Percentiles rank a stretch among this genome's conserved stretches.
Evolutionary conservation across 1,140 invertebrate genomes (phyloP).

Genomic region (Drosophila chauvacae): DNA sequence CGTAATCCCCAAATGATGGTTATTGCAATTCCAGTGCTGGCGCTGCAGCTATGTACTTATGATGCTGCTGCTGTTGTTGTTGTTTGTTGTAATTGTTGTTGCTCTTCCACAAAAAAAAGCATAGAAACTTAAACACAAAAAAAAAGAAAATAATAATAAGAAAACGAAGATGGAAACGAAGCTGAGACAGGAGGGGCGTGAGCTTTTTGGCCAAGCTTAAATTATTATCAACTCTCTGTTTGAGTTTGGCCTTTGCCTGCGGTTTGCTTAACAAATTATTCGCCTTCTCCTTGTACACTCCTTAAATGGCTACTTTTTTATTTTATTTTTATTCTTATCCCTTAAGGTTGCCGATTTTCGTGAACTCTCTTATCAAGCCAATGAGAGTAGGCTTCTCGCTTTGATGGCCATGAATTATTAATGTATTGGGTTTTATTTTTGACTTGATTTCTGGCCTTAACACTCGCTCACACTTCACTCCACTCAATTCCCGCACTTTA

Average conservation of each 20-base stretch:
- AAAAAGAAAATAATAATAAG: constrained; percentile 21
- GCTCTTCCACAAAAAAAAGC: constrained; percentile 32
- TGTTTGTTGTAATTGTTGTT: constrained; percentile 38
- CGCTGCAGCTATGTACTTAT: neutral
- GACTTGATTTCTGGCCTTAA: constrained; percentile 7
- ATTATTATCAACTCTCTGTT: constrained; percentile 49
- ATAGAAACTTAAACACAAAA: neutral
- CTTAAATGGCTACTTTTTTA: neutral
- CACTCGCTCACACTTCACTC: constrained; percentile 32
- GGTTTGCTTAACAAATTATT: constrained; percentile 15
- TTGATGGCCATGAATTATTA: constrained; percentile 43
- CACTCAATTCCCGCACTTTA: constrained; percentile 31
- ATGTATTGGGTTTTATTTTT: constrained; percentile 38
- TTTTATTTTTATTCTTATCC: neutral
- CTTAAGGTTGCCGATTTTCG: neutral
- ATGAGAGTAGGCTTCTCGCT: constrained; percentile 11
- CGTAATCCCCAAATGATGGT: constrained; percentile 68
- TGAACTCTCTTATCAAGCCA: constrained; percentile 15
- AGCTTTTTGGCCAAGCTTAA: constrained; percentile 50
- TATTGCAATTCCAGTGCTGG: constrained; percentile 36
- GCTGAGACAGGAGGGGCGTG: constrained; percentile 43
- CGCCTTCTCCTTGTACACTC: neutral
- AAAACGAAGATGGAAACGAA: constrained; percentile 23
- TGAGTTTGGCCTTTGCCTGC: constrained; percentile 21
- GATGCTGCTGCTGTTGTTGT: constrained; percentile 3